Evolutionary conservation across 1,140 invertebrate genomes (phyloP), one percentile per base, ranked within the genome.

Genomic region (Drosophila neocordata): DNA sequence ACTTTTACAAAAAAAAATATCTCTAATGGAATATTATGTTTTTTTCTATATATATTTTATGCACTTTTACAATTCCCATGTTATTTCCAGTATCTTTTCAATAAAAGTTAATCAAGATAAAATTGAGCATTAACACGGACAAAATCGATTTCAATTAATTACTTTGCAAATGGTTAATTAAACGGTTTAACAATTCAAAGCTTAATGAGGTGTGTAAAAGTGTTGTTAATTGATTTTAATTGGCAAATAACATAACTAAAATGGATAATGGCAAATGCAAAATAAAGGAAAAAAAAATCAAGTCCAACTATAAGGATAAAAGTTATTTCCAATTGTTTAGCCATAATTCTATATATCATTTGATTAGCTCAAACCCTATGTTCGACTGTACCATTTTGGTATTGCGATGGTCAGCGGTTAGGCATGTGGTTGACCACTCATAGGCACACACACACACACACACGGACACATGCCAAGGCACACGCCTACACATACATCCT

Each of bases 141-240:
- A 20, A 44, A 48, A 48, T 48, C 15, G 15, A 48, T 48, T 48
- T 48, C 18, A 48, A 48, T 48, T 48, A 48, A 48, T 48, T 20
- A 48, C 41, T 11, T 9, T 48, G 41, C 41, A 48, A 48, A 48
- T 48, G 41, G 41, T 48, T 48, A 48, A 48, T 48, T 48, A 48
- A 48, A 20, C 9, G 41, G 41, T 48, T 48, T 20, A 48, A 48
- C 15, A 9, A 11, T 48, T 48, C 41, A 48, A 20, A 20, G 15
- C 41, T 48, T 48, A 48, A 48, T 48, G 41, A 48, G 15, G 41
- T 11, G 15, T 48, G 41, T 20, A 48, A 48, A 48, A 48, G 15
- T 48, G 41, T 8, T 11, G 41, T 18, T 48, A 48, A 48, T 48
- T 48, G 41, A 48, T 20, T 48, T 20, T 48, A 48, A 48, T 48